Evolutionary conservation across 2,797 vertebrate species (phyloP), one percentile per base, ranked within the genome.

Genomic region (Tiaroga cobitis): DNA sequence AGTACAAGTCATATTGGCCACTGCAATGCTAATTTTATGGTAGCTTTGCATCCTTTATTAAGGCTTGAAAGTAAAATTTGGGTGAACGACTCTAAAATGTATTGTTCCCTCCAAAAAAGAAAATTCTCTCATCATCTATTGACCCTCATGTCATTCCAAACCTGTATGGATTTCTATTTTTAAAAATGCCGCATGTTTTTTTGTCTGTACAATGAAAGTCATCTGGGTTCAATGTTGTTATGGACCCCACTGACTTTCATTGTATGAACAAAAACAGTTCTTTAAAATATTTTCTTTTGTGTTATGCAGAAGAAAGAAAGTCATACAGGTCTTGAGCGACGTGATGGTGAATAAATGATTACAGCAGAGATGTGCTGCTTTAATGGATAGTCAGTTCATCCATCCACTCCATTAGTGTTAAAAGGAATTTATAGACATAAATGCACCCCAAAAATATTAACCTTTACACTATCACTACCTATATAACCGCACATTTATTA

Each of bases 401-500:
- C 39, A 61, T 26, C 4, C 43, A 39, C 26, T 39, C 73, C 46
- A 77, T 84, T 69, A 68, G 61, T 19, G 56, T 49, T 26, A 16
- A 65, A 63, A 76, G 61, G 24, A 39, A 69, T 32, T 65, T 39
- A 63, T 54, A 56, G 59, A 63, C 43, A 67, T 24, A 82, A 68
- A 82, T 39, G 34, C 65, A n/a, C 34, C 15, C 84, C 37, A 29
- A 65, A 51, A 26, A 37, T 29, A 63, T 29, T 10, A 43, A 77
- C 41, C 85, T 59, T 56, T 65, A 87, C 46, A 67, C 51, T 73
- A 67, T 26, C 73, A 76, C 26, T 54, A 54, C n/a, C 68, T 84
- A 68, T 41, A 77, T 83, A 24, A 34, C 61, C 19, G 19, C 56
- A 49, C 81, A 39, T 85, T 76, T 87, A 86, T 85, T 77, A 84